These are phyloP conservation scores for Conger conger DNA, from an alignment of 2,113 vertebrate species.

Conservation along the genomic window DNA sequence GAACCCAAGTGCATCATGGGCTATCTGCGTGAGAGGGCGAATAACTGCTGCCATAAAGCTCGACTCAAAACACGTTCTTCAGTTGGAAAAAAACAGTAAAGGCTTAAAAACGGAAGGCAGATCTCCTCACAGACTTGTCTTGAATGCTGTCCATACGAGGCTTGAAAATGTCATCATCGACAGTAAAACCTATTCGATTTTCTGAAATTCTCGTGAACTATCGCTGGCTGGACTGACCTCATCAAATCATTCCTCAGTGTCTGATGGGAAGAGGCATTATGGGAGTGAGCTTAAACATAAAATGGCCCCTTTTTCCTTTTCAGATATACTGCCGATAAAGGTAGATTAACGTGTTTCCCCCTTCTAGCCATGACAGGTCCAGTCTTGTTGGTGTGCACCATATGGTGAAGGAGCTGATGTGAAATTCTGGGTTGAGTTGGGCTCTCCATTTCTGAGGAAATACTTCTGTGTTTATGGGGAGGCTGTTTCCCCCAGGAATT, in stretches of 20 bases:
- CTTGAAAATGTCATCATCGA: too few relatives aligned
- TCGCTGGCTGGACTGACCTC: conserved; percentile 45
- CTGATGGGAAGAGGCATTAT: neutral
- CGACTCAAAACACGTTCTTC: neutral
- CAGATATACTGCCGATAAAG: neutral
- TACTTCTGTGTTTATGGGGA: conserved; percentile 20
- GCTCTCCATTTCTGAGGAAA: too few relatives aligned
- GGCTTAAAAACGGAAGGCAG: conserved; percentile 28
- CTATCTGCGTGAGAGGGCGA: neutral
- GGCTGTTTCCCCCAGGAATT: too few relatives aligned
- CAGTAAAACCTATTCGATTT: too few relatives aligned
- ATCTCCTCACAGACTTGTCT: conserved; percentile 53
- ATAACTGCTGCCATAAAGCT: too few relatives aligned
- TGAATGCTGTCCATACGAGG: conserved; percentile 43
- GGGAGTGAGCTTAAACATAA: neutral
- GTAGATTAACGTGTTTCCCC: neutral
- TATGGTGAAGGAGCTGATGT: conserved; percentile 14
- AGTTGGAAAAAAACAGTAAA: conserved; percentile 39
- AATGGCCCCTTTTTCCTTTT: neutral
- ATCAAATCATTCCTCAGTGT: conserved; percentile 33
- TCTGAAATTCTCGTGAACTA: neutral
- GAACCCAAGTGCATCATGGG: neutral
- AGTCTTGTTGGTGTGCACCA: neutral
- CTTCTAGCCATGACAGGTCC: neutral
- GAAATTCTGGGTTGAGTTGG: conserved; percentile 19